Percentiles rank a stretch among this genome's conserved stretches.
Evolutionary conservation across 2,113 vertebrate genomes (phyloP).

Genomic region (Apus apus): DNA sequence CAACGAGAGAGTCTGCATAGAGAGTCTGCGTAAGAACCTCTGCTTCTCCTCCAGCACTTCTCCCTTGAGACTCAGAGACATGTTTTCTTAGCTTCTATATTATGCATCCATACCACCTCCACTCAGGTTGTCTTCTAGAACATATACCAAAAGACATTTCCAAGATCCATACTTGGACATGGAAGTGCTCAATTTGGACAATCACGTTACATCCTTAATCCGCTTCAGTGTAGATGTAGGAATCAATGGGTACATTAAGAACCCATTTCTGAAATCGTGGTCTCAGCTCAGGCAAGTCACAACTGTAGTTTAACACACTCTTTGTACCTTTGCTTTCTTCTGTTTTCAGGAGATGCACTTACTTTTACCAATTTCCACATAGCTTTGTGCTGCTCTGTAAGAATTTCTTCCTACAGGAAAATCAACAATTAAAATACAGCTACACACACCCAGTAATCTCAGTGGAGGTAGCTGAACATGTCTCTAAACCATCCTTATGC

Average conservation of each 20-base stretch:
- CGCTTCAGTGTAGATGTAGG: not conserved
- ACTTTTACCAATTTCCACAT: not conserved
- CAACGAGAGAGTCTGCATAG: not conserved
- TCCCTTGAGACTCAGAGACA: not conserved
- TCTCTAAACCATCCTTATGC: not conserved
- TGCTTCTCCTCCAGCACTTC: not conserved
- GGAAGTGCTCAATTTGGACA: not conserved
- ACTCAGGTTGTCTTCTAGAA: not conserved
- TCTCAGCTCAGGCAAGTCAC: not conserved
- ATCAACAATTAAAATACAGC: not conserved
- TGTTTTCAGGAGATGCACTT: not conserved
- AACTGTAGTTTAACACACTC: accelerated
- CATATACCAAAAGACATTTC: not conserved
- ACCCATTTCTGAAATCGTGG: not conserved
- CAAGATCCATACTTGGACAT: not conserved
- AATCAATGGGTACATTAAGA: not conserved
- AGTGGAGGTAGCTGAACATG: not conserved
- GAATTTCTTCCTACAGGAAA: not conserved
- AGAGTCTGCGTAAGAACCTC: not conserved
- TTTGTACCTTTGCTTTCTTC: not conserved
- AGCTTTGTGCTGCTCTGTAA: not conserved
- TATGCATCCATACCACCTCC: not conserved
- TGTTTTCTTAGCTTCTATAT: not conserved
- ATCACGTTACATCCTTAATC: not conserved
- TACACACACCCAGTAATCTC: not conserved